phyloP scores from a whole-genome alignment of 2,888 invertebrate species.

The Eupelmus urozonus region DNA sequence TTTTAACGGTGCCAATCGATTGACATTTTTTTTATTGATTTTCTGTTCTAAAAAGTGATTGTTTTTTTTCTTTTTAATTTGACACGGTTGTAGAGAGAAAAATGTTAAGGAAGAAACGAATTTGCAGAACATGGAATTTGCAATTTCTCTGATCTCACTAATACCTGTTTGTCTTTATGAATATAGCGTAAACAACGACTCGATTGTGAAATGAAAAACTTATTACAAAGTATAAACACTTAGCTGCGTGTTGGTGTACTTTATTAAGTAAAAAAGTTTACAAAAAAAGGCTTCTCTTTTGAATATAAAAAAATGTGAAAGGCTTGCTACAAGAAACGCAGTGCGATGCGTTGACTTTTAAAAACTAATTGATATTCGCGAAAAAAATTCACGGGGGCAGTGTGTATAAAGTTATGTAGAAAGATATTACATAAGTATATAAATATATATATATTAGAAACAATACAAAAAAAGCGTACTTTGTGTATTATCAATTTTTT shows the following conservation, averaged over 20 bases:
- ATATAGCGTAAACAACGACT: constrained; percentile 53
- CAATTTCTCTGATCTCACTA: constrained; percentile 77
- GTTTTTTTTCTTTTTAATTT: constrained; percentile 28
- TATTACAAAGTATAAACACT: constrained; percentile 28
- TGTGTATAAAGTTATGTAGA: constrained; percentile 72
- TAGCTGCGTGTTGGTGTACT: constrained; percentile 55
- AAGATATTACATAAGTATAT: constrained; percentile 52
- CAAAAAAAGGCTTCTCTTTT: constrained; percentile 48
- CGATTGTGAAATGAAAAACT: constrained; percentile 33
- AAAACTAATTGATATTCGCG: constrained; percentile 59
- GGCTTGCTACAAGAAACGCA: constrained; percentile 46
- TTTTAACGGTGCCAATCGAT: constrained; percentile 49
- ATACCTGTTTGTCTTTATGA: constrained; percentile 57
- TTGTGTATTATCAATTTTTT: constrained; percentile 67
- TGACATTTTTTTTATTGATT: no score
- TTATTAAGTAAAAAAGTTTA: constrained; percentile 30
- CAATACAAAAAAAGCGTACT: constrained; percentile 64
- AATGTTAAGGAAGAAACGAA: constrained; percentile 14
- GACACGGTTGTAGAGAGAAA: constrained; percentile 14
- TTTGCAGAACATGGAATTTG: constrained; percentile 63
- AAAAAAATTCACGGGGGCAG: constrained; percentile 63
- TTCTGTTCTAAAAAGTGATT: no score
- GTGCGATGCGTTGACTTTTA: constrained; percentile 49
- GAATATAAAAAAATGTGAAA: constrained; percentile 40
- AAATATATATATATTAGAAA: constrained; percentile 36